Evolutionary conservation across 2,113 vertebrate species (phyloP).

Genomic region (Anguilla rostrata): DNA sequence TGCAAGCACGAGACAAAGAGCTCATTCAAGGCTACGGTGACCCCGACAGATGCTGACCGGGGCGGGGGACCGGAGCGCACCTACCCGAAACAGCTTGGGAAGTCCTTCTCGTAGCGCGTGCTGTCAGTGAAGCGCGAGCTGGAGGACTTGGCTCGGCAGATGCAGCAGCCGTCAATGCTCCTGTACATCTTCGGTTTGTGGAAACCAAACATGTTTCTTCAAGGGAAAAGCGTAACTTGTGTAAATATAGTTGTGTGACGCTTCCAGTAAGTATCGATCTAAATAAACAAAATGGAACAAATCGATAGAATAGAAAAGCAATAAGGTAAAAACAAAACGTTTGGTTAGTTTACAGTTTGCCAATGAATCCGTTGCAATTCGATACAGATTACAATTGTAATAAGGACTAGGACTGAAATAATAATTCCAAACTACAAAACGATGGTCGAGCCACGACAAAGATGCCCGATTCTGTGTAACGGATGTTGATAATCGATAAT

Average conservation of each 20-base stretch:
- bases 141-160: constrained; percentile 97
- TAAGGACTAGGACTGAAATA: no score
- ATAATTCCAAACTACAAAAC: no score
- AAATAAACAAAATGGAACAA: neutral
- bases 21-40: neutral
- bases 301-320: neutral
- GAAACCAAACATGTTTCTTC: constrained; percentile 94
- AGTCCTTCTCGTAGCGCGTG: constrained; percentile 96
- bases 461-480: no score
- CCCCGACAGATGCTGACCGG: neutral
- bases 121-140: constrained; percentile 98
- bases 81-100: constrained; percentile 97
- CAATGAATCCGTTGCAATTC: no score
- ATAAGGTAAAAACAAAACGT: neutral
- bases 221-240: neutral
- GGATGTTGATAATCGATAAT: no score
- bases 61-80: constrained; percentile 35
- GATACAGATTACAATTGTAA: no score
- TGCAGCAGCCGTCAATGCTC: constrained; percentile 97
- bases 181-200: constrained; percentile 99
- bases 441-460: no score
- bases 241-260: neutral
- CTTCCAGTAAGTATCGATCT: neutral
- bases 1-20: neutral
- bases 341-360: no score